Base-by-base conservation (phyloP, 92 coral and sea anemone genomes). In the Galaxea fascicularis region DNA sequence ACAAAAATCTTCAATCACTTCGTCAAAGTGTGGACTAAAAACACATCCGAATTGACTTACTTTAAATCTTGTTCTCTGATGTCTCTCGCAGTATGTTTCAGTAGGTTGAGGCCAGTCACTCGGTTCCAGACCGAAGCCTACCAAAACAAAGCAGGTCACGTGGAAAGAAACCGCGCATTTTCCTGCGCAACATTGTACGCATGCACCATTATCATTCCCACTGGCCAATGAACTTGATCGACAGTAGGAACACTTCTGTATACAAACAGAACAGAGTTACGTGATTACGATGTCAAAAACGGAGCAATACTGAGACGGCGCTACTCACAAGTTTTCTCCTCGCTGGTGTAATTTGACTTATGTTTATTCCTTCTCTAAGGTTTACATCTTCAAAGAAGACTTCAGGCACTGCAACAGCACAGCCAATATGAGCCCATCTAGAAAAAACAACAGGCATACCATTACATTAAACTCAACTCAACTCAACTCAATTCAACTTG, bases 101-200 rank as follows among this genome's bases (percentile, higher is more conserved):
- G 93, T 92, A 13, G 95, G 95, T 29, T 94, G 98, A 0, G 98
- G 98, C 98, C 98, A 94, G 76, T 94, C 98, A 74, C 92, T 90
- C 0, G 98, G 87, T 25, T 92, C 98, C 78, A 94, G 89, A 21
- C 71, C 81, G 26, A 88, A 90, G 31, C 95, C 95, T 10, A 95
- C 95, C 88, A 94, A 82, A 24, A 90, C 86, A 72, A 90, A 83
- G 71, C 98, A 94, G 1, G 95, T 94, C 76, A 93, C 94, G 52
- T 94, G 98, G 71, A 89, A 94, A 24, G 98, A 89, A 15, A 90
- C 82, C 53, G 98, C 98, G 54, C 98, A 94, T 59, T 94, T 94
- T 58, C 98, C 98, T 17, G 98, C 95, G 49, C 95, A 92, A 77
- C 98, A 94, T 74, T 94, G 98, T 6, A 89, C 91, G 80, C 98